A percentile compares a stretch with the other conserved stretches of the same genome.
Conservation (phyloP, 1,140 invertebrate species). For the Lordiphosa stackelbergi region DNA sequence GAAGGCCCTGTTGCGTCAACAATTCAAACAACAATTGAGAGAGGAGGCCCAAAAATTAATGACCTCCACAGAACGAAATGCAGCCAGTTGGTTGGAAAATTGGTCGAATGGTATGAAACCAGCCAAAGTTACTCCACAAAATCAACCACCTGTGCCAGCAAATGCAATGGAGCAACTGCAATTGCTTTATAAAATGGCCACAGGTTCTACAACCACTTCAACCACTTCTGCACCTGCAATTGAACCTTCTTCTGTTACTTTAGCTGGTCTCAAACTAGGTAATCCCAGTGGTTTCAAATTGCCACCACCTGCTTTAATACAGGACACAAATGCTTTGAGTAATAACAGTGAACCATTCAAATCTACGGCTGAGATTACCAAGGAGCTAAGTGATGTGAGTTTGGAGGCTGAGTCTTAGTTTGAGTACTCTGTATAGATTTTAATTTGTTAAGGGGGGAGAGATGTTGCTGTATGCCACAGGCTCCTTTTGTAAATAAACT, state of each 20-base stretch:
- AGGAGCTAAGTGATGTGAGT: slow-evolving; percentile 71
- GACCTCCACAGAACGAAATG: slow-evolving; percentile 58
- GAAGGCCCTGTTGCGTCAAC: slow-evolving; percentile 27
- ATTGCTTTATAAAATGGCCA: slow-evolving; percentile 69
- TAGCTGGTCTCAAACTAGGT: slow-evolving; percentile 22
- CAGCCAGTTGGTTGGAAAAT: slow-evolving; percentile 58
- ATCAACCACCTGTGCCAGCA: slow-evolving; percentile 17
- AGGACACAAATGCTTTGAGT: slow-evolving; percentile 46
- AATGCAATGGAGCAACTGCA: slow-evolving; percentile 65
- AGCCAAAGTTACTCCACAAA: slow-evolving; percentile 3
- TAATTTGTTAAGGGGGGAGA: slow-evolving; percentile 4
- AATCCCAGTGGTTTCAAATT: slow-evolving; percentile 52
- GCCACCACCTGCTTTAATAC: slow-evolving; percentile 45
- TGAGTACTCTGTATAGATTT: slow-evolving; percentile 25
- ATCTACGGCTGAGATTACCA: slow-evolving; percentile 58
- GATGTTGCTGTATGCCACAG: too few relatives aligned
- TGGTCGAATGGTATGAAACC: slow-evolving; percentile 72
- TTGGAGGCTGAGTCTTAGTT: slow-evolving; percentile 52
- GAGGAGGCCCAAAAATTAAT: slow-evolving; percentile 26
- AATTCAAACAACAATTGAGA: slow-evolving; percentile 41
- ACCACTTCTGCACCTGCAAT: slow-evolving; percentile 7
- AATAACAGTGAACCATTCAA: slow-evolving; percentile 18
- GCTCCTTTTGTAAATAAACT: slow-evolving; percentile 9
- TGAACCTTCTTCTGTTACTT: slow-evolving; percentile 7
- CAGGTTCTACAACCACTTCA: slow-evolving; percentile 14